Percentiles rank a stretch among this genome's conserved stretches.
These are phyloP conservation scores for Damaliscus lunatus DNA, from an alignment of 2,113 vertebrate species.

Conservation along the genomic window DNA sequence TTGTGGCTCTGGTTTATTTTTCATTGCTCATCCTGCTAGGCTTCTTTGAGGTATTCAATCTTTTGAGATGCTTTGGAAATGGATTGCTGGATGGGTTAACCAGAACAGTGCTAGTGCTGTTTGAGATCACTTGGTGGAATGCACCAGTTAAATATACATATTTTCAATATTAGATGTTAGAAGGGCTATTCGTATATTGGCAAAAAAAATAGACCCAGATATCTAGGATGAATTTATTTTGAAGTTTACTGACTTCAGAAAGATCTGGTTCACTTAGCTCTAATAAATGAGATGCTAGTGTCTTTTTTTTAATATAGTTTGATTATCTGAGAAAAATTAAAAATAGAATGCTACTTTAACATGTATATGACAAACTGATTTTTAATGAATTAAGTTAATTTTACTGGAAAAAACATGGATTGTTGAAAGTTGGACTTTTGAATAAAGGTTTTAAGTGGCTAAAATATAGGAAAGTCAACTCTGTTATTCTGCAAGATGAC, in stretches of 20 bases:
- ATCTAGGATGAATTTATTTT: neutral
- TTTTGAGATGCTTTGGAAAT: neutral
- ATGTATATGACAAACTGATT: neutral
- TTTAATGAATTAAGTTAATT: neutral
- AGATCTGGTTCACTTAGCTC: neutral
- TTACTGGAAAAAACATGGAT: neutral
- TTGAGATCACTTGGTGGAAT: neutral
- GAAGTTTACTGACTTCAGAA: neutral
- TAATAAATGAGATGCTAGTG: neutral
- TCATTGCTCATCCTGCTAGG: neutral
- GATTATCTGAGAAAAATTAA: neutral
- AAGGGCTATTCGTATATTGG: neutral
- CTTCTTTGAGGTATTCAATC: neutral
- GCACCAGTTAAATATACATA: neutral
- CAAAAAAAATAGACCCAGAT: neutral
- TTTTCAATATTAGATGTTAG: neutral
- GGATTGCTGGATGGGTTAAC: neutral
- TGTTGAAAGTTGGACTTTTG: neutral
- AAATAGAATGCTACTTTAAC: neutral
- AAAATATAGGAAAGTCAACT: neutral
- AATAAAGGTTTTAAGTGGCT: neutral
- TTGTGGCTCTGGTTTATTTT: neutral
- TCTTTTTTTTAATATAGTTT: neutral
- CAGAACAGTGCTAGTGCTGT: neutral
- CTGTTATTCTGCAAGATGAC: neutral